phyloP scores from a whole-genome alignment of 2,113 vertebrate species.

The Ariopsis seemanni region DNA sequence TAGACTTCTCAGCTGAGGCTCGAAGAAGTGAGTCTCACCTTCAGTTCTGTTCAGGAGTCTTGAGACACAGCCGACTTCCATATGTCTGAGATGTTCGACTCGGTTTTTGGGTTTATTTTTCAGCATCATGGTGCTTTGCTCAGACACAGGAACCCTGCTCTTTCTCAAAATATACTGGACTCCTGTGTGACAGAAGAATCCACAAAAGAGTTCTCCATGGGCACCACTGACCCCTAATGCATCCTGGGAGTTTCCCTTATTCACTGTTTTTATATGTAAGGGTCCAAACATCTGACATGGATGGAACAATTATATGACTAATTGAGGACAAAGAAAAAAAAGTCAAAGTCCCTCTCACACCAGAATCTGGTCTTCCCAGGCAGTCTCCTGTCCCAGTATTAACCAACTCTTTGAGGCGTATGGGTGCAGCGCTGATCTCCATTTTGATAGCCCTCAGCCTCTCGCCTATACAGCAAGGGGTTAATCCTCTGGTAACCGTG shows the following conservation, averaged over 20 bases:
- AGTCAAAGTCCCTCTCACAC: too few relatives aligned
- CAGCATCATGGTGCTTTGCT: conserved; percentile 42
- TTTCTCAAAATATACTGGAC: conserved; percentile 8
- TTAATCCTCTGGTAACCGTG: too few relatives aligned
- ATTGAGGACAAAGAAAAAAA: too few relatives aligned
- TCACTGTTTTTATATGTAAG: too few relatives aligned
- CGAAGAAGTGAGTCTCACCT: conserved; percentile 13
- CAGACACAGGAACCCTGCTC: conserved; percentile 35
- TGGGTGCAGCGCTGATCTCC: too few relatives aligned
- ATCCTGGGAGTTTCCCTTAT: neutral
- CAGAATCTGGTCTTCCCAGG: too few relatives aligned
- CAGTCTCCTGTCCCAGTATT: too few relatives aligned
- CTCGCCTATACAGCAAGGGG: too few relatives aligned
- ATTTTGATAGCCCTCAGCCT: too few relatives aligned
- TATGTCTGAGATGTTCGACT: conserved; percentile 47
- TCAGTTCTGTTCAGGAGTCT: conserved; percentile 8
- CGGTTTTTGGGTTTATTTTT: conserved; percentile 44
- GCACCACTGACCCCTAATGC: conserved; percentile 14
- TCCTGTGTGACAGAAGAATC: conserved; percentile 9
- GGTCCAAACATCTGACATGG: too few relatives aligned
- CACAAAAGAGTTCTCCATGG: conserved; percentile 5
- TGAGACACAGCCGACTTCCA: conserved; percentile 49
- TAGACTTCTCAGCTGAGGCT: neutral
- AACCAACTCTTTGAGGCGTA: too few relatives aligned
- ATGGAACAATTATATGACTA: too few relatives aligned